Base-by-base conservation (phyloP, 2,113 vertebrate species). In the Hystrix brachyura region DNA sequence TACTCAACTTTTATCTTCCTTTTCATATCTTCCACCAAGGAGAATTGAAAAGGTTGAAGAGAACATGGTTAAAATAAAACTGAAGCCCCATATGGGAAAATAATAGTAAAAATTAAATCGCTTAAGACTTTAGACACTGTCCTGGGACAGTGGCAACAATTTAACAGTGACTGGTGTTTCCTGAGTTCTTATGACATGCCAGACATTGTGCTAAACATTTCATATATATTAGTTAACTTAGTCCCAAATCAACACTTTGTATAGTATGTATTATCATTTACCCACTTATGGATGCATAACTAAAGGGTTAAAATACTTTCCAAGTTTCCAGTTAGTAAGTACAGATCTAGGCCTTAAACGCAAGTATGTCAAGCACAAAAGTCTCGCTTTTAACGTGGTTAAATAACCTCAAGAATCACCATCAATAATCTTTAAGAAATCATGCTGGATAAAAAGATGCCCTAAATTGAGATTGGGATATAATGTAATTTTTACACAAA, bases 11-110 rank as follows among this genome's bases (percentile, higher is more conserved):
- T 97, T 27, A 90, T 97, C 87, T 92, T 83, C n/a, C 84, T 85
- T 97, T 97, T 96, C 78, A 95, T 97, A 84, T 92, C 72, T 93
- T 92, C 84, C 67, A 88, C 87, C 84, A 94, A 94, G 94, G 53
- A 94, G 13, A 81, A 87, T 79, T 65, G 59, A 93, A 95, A 94
- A 53, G 43, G 38, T 55, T 51, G 69, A 90, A 34, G 64, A 8
- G 88, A 93, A 80, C 43, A 11, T 34, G 59, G 43, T 48, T 88
- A 84, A 85, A 19, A 95, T 62, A 74, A 96, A 90, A 81, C 59
- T 55, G 15, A 86, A 96, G 51, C 13, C 29, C 38, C 65, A 83
- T 25, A 29, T 23, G 43, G 46, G 43, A 59, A 71, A 90, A 13
- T 48, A 82, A 89, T 1, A 55, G 32, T 53, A 78, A 93, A 91